Percentiles rank a stretch among this genome's conserved stretches.
Evolutionary conservation across 2,888 invertebrate species (phyloP).

Genomic region (Ochropacha duplaris): DNA sequence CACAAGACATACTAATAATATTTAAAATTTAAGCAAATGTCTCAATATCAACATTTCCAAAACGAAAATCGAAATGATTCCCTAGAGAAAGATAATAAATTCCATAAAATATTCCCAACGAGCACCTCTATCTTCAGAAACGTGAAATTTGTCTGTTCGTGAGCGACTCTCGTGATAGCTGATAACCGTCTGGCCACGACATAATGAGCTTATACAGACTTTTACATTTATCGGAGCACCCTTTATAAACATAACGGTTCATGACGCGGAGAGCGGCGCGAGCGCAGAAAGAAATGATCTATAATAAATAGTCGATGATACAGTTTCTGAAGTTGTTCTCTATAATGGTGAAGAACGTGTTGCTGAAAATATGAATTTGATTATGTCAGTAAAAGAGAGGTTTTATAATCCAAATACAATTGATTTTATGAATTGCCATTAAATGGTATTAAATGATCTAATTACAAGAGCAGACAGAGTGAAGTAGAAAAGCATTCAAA

Average conservation of each 20-base stretch:
- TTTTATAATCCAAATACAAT: no score
- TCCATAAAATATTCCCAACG: neutral
- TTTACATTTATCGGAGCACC: slow-evolving; percentile 18
- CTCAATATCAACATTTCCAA: no score
- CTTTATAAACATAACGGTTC: slow-evolving; percentile 13
- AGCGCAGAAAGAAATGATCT: slow-evolving; percentile 3
- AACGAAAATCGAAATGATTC: neutral
- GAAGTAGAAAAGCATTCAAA: no score
- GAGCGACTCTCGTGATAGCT: slow-evolving; percentile 37
- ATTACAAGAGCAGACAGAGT: no score
- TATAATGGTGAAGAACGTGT: neutral
- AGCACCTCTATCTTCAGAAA: slow-evolving; percentile 30
- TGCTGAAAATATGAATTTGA: neutral
- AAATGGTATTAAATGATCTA: no score
- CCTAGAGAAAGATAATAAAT: neutral
- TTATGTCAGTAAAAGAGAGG: neutral
- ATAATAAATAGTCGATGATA: neutral
- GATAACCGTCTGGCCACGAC: slow-evolving; percentile 47
- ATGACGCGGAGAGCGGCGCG: neutral
- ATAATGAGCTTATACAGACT: slow-evolving; percentile 27
- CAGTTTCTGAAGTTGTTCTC: neutral
- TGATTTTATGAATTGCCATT: no score
- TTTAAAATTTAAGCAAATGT: no score
- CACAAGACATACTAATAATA: no score
- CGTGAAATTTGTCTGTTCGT: slow-evolving; percentile 36